phyloP scores from a whole-genome alignment of 2,113 vertebrate genomes.

The Perca flavescens region DNA sequence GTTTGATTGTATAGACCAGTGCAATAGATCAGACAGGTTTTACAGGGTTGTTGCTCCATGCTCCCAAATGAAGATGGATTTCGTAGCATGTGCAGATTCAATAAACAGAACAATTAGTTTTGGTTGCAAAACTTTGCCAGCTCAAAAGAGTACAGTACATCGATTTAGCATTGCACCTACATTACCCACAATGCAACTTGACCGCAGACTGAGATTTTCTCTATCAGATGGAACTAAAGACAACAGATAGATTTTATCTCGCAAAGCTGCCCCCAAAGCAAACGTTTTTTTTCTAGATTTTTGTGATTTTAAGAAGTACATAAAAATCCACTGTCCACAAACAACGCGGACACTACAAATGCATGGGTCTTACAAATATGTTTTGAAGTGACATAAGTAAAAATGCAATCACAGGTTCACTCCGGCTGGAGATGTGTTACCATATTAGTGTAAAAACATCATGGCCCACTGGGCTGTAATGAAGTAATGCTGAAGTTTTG shows the following conservation, averaged over 20 bases:
- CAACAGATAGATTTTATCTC: neutral
- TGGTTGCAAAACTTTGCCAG: neutral
- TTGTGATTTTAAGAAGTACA: neutral
- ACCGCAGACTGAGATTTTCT: neutral
- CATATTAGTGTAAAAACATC: neutral
- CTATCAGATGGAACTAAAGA: neutral
- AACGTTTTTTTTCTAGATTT: neutral
- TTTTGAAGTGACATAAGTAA: neutral
- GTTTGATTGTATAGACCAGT: neutral
- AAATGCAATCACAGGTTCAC: neutral
- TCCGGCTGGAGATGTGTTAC: neutral
- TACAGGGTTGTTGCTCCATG: neutral
- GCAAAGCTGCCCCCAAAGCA: conserved; percentile 1
- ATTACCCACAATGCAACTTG: neutral
- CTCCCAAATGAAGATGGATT: neutral
- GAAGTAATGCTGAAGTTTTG: neutral
- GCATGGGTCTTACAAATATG: neutral
- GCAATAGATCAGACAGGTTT: neutral
- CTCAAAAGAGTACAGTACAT: neutral
- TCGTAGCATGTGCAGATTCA: neutral
- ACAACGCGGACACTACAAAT: neutral
- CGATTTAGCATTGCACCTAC: too few species aligned
- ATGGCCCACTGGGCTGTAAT: neutral
- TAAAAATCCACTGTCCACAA: neutral
- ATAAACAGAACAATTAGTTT: neutral